Base-by-base conservation (phyloP, 2,888 invertebrate genomes). In the Trissoscelio sp. region DNA sequence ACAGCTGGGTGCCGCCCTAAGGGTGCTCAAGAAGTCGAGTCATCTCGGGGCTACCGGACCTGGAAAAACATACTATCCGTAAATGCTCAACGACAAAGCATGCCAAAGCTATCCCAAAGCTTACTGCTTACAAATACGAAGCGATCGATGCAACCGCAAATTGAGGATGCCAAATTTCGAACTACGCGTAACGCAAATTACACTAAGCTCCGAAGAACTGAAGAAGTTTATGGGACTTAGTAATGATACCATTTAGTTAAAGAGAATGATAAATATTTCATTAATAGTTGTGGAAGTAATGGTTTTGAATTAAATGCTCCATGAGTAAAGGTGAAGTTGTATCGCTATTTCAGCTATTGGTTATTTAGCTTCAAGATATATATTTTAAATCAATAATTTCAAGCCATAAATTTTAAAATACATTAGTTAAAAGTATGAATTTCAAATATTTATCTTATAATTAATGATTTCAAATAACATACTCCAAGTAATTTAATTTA, bases 1-100 rank as follows among this genome's bases (percentile, higher is more conserved):
- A 88, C 88, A 89, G 84, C 83, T 84, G 82, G 83, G 83, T 81
- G 77, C 79, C 84, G 85, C 83, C 85, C 82, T 83, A 72, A 84
- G 83, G 78, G 79, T 84, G 83, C 84, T 84, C 82, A 83, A 86
- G 86, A 87, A 86, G 81, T 84, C 81, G 70, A 83, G 84, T 83
- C 83, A 81, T 82, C 75, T 64, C 39, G 60, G 62, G 55, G 55
- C 75, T 75, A 67, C 55, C 60, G 53, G 53, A 53, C 67, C 58
- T 31, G 34, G 51, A 31, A 46, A 64, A 67, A 37, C 60, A 73
- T 42, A 39, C 18, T 48, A 67, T 60, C 39, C 73, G 42, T 70
- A 37, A 80, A 74, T 74, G 51, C 67, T 42, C 4, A 42, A 31
- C 34, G 75, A 74, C 79, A 79, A 79, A 73, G 69, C 79, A 69